Percentiles rank a stretch among this genome's conserved stretches.
phyloP scores from a whole-genome alignment of 2,113 vertebrate genomes.

The Pardalotus punctatus region DNA sequence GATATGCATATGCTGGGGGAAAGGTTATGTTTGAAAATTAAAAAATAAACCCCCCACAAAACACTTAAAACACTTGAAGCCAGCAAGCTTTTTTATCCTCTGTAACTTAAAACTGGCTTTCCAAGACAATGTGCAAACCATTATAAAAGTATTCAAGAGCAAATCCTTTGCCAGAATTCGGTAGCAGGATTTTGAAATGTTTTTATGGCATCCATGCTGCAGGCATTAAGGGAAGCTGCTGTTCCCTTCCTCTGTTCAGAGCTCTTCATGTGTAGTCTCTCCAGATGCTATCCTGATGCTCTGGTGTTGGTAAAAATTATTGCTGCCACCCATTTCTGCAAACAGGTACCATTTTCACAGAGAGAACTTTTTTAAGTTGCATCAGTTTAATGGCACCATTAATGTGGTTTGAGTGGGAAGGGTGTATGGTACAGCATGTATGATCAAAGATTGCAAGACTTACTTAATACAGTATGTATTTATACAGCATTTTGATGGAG shows the following conservation, averaged over 20 bases:
- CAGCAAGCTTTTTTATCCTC: background rate
- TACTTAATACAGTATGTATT: background rate
- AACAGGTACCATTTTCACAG: background rate
- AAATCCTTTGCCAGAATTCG: constrained; percentile 20
- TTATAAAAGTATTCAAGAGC: constrained; percentile 48
- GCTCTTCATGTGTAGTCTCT: background rate
- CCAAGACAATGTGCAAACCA: constrained; percentile 53
- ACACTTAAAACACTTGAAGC: background rate
- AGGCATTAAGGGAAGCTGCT: constrained; percentile 13
- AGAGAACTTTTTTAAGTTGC: background rate
- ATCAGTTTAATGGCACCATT: background rate
- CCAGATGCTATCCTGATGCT: background rate
- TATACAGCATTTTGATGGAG: background rate
- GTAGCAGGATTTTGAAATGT: constrained; percentile 43
- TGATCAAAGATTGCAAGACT: background rate
- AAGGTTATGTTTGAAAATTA: background rate
- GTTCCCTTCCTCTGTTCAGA: background rate
- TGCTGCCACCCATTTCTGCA: background rate
- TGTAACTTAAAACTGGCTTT: constrained; percentile 14
- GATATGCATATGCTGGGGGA: background rate
- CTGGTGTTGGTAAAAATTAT: background rate
- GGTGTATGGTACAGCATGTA: background rate
- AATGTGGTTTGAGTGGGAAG: background rate
- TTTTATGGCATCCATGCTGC: constrained; percentile 31
- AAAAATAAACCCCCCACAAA: background rate